Percentiles rank a stretch among this genome's conserved stretches.
Conservation (phyloP, 2,797 vertebrate genomes). For the Sarcoramphus papa region DNA sequence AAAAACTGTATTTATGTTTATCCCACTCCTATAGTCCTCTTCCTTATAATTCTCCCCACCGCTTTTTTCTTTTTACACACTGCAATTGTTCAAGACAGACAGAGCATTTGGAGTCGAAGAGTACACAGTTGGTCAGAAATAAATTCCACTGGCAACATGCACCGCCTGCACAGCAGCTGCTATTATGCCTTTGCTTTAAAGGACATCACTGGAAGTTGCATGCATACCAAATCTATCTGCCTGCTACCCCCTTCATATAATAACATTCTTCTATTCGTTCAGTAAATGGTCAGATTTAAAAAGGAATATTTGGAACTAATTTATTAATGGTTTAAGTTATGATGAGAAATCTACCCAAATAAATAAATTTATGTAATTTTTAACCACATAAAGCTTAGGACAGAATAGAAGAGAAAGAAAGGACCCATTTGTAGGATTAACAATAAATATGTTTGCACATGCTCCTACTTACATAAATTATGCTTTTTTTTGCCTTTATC, state of each 20-base stretch:
- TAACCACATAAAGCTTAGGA: neutral
- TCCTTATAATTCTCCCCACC: neutral
- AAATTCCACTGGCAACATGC: neutral
- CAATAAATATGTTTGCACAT: neutral
- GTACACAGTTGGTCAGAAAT: neutral
- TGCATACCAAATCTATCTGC: neutral
- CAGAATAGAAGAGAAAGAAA: neutral
- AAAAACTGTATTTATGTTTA: neutral
- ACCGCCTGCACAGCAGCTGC: conserved; percentile 31
- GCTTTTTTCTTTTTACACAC: neutral
- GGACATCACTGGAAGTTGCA: neutral
- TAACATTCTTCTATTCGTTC: neutral
- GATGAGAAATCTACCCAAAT: neutral
- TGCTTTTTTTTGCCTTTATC: neutral
- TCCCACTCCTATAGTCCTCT: neutral
- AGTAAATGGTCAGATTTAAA: neutral
- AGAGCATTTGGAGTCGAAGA: neutral
- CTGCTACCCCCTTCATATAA: neutral
- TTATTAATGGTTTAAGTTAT: neutral
- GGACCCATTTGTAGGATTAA: neutral
- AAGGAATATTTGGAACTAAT: neutral
- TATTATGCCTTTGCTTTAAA: neutral
- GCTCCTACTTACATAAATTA: neutral
- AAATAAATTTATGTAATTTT: neutral
- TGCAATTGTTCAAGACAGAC: neutral